Conservation (phyloP, 2,888 invertebrate species). For the Hypsopygia costalis region DNA sequence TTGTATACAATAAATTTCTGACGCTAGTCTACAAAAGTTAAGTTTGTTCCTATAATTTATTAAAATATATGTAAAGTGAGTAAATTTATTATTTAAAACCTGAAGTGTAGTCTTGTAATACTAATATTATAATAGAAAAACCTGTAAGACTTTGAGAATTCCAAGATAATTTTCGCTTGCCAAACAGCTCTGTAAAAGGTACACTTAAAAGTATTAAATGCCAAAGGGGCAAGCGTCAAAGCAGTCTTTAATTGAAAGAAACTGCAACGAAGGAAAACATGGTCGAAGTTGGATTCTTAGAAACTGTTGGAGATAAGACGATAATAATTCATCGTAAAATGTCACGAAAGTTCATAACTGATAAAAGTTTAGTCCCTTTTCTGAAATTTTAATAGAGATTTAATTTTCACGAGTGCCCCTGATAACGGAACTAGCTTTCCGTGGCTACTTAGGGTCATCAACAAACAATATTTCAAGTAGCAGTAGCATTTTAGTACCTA, state of each 20-base stretch:
- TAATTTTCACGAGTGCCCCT: constrained; percentile 64
- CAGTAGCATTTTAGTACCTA: too few species aligned
- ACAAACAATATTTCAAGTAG: too few species aligned
- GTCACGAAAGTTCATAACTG: constrained; percentile 78
- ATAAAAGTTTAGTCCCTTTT: constrained; percentile 75
- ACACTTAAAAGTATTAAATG: not conserved
- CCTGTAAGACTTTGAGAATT: constrained; percentile 8
- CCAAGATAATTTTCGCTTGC: constrained; percentile 1
- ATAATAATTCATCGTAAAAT: constrained; percentile 76
- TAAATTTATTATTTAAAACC: too few species aligned
- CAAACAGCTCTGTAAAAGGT: not conserved
- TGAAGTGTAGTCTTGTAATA: too few species aligned
- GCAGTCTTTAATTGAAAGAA: constrained; percentile 54
- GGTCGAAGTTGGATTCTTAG: constrained; percentile 51
- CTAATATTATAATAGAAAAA: too few species aligned
- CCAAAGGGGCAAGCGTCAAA: not conserved
- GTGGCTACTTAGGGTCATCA: not conserved
- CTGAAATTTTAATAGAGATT: constrained; percentile 76
- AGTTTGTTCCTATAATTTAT: too few species aligned
- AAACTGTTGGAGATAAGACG: constrained; percentile 65
- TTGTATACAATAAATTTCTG: too few species aligned
- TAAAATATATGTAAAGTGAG: too few species aligned
- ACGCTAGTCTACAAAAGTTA: too few species aligned
- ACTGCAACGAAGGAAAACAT: constrained; percentile 57
- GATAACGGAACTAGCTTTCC: constrained; percentile 47